Evolutionary conservation across 2,797 vertebrate species (phyloP).

Genomic region (Tapirus indicus): DNA sequence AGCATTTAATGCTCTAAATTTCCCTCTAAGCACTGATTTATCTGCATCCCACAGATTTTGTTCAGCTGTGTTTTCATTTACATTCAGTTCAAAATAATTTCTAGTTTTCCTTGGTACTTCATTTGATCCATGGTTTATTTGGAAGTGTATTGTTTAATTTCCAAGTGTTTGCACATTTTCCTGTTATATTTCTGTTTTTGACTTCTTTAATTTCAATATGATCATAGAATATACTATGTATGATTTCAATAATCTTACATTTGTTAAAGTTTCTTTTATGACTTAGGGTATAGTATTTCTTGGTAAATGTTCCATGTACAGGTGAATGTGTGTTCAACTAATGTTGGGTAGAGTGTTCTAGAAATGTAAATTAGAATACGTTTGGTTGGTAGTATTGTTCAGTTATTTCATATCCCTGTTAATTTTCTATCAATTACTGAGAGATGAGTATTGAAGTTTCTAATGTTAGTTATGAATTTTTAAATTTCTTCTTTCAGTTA

Average conservation of each 20-base stretch:
- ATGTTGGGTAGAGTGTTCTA: neutral
- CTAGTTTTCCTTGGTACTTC: neutral
- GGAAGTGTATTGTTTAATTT: neutral
- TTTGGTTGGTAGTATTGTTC: neutral
- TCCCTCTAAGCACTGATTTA: neutral
- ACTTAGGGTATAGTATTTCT: neutral
- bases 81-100: neutral
- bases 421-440: neutral
- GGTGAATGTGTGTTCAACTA: neutral
- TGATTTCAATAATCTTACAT: neutral
- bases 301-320: neutral
- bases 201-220: constrained; percentile 24
- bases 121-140: neutral
- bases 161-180: neutral
- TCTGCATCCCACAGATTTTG: neutral
- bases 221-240: neutral
- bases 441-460: neutral
- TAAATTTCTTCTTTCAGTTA: neutral
- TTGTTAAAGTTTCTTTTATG: neutral
- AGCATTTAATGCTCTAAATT: neutral
- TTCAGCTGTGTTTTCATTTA: neutral
- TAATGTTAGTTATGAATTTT: neutral
- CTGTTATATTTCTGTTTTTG: neutral
- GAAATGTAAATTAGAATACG: neutral
- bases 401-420: neutral